Base-by-base conservation (phyloP, 1,140 invertebrate species). In the Colletes latitarsis region DNA sequence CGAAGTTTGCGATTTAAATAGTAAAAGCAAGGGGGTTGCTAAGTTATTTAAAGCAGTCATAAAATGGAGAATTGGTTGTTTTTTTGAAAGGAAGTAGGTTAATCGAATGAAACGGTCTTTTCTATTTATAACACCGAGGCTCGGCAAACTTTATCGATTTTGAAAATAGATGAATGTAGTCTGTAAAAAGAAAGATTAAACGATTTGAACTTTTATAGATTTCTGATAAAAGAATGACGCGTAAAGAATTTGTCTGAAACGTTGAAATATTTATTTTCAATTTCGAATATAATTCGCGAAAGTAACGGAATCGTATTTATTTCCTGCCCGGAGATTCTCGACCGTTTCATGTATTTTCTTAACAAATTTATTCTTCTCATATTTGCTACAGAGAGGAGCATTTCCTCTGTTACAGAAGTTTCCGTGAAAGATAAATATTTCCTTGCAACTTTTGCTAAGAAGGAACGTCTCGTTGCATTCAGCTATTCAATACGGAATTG, bases 391-490 rank as follows among this genome's bases (percentile, higher is more conserved):
- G 39, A 30, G 19, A 57, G 49, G 15, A 14, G 58, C 41, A 19
- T 21, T 58, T 57, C 46, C 43, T 53, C 41, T 57, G 15, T 68
- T 63, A 41, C 15, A 12, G 14, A 76, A 76, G 52, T 68, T 76
- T 15, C 52, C 17, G 15, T 17, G 19, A 46, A 68, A 68, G 74
- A 76, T 46, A 76, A 76, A 76, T 66, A 76, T 68, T 76, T 76
- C 53, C 19, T 3, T 21, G 62, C 62, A 67, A 67, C 64, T 68
- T 68, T 68, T 14, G 14, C 6, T 57, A 30, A 30, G 52, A 6
- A 14, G 15, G 19, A 57, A 57, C 72, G 9, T 68, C n/a, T 63
- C 63, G 41, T 14, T 43, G 63, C 63, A 19, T n/a, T 64, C 30
- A 30, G 62, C 57, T 68, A 68, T 68, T 76, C 74, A 58, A 67